Evolutionary conservation across 2,113 vertebrate species (phyloP), one percentile per base, ranked within the genome.

Genomic region (Poeciliopsis retropinna): DNA sequence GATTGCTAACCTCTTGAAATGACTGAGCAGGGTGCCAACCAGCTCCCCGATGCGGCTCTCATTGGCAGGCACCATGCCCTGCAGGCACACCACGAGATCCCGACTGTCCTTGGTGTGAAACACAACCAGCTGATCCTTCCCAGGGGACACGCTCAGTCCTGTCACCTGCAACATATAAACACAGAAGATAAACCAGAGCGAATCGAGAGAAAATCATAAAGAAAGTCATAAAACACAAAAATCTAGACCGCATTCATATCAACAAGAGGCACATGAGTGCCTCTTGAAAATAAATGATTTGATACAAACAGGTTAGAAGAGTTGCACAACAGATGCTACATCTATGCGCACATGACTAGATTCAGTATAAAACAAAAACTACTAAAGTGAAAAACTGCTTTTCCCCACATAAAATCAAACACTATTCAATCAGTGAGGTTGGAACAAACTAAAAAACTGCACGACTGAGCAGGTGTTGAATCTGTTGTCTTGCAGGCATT

Each of bases 81-180:
- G 91, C 80, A 99, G 95, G 73, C 98, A 99, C 78, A 98, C 97
- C 17, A 99, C 96, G 65, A 99, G 96, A 86, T 99, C 98, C 79
- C 95, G 93, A 94, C 91, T 97, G 93, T 99, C 98, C 69, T 99
- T 99, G 3, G 96, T 98, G 88, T 99, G 98, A 92, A 99, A 99
- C 75, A 98, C 96, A 30, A 98, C 97, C 27, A 99, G 96, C 91
- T 99, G 97, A 94, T 99, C 98, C 90, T 97, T 98, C 62, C 98
- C 98, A 0, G 97, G 96, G 85, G 98, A 98, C 80, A 99, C 96
- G 4, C 97, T 99, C 88, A 99, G 29, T 17, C 98, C 98, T 0
- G 96, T 94, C 92, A 99, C 91, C 98, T 99, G 95, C 2, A 76
- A 84, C 63, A 54, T 31, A 28, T 47, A 69, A 51, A 31, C 15